A percentile compares a stretch with the other conserved stretches of the same genome.
Evolutionary conservation across 2,797 vertebrate species (phyloP).

Genomic region (Eulemur coronatus): DNA sequence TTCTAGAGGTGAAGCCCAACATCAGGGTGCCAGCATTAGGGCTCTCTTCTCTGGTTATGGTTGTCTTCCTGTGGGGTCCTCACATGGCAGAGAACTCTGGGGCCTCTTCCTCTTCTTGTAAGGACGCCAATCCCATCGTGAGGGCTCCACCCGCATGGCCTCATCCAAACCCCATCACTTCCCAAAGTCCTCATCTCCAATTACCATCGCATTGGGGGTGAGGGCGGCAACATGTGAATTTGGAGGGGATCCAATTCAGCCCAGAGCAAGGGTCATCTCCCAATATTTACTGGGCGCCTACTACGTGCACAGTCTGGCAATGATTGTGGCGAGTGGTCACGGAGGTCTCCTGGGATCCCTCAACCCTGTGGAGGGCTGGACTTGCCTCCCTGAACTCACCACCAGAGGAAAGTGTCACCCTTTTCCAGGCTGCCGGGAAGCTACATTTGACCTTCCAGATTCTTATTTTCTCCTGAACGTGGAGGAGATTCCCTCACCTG

Average conservation of each 20-base stretch:
- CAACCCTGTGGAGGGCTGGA: neutral
- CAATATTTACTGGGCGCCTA: neutral
- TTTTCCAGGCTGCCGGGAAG: neutral
- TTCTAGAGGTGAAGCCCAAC: neutral
- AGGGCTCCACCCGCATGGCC: neutral
- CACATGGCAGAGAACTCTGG: too few relatives aligned
- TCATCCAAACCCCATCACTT: neutral
- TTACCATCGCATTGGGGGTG: neutral
- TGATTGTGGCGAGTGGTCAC: neutral
- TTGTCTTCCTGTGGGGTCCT: fast-evolving
- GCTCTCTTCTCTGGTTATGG: neutral
- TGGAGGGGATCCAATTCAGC: too few relatives aligned
- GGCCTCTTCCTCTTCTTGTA: neutral
- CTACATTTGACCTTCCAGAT: neutral
- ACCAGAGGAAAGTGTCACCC: neutral
- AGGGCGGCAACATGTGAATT: neutral
- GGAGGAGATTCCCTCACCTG: neutral
- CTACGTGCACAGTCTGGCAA: too few relatives aligned
- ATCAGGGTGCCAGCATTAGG: neutral
- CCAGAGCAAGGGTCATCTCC: neutral
- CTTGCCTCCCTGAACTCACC: neutral
- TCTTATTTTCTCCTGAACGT: neutral
- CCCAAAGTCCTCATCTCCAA: neutral
- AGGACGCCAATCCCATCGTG: neutral
- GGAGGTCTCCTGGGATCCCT: neutral